Evolutionary conservation across 2,113 vertebrate genomes (phyloP), one percentile per base, ranked within the genome.

Genomic region (Bos javanicus): DNA sequence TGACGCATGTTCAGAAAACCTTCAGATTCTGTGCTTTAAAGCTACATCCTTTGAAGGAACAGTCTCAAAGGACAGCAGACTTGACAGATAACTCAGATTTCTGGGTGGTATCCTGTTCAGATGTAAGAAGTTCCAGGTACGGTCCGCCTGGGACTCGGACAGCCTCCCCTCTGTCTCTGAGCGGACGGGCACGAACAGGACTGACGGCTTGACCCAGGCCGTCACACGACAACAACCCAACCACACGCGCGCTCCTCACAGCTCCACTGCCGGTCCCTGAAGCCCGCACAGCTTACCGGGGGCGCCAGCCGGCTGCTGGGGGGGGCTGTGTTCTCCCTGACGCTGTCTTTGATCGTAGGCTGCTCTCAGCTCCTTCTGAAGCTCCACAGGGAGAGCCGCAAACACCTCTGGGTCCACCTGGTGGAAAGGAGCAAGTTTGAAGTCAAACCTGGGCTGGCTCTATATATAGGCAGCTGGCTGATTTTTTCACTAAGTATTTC

Each of bases 331-430:
- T n/a, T 99, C 99, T 36, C 97, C 90, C 7, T 98, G 98, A 95
- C 98, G 99, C 46, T 99, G 98, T 90, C 98, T 99, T 88, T 99
- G 99, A 97, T 99, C 99, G 90, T 99, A 99, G 0, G 99, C 99
- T 97, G 99, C 99, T 98, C 98, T 99, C 74, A 99, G 98, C 97
- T 99, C 99, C 76, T 99, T 99, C 92, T 99, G 99, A 94, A 99
- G 98, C 97, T 99, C 99, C 97, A 98, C 98, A 92, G 99, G 99
- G 83, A 99, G 99, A 1, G 99, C 99, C 76, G 99, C 99, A 98
- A 99, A 99, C 93, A 99, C 99, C 10, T 99, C 99, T 1, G 99
- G 99, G 97, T 99, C 99, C 93, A 99, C 99, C 99, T 99, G 95
- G 87, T 25, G 2, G 19, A 43, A 92, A 64, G n/a, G 56, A 60